A percentile compares a stretch with the other conserved stretches of the same genome.
phyloP scores from a whole-genome alignment of 2,888 invertebrate genomes.

The Atrina japonica region DNA sequence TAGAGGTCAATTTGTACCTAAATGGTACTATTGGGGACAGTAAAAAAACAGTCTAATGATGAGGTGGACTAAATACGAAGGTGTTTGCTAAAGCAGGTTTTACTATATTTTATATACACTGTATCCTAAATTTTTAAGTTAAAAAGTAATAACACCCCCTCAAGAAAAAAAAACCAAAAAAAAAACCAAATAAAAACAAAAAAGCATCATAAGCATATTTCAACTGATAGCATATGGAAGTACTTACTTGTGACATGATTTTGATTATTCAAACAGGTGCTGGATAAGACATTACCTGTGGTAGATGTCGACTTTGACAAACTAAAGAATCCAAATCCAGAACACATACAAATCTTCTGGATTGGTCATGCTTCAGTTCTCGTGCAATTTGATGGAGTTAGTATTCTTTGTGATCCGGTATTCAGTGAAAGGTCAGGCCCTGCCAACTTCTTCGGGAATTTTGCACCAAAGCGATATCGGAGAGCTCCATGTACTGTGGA shows the following conservation, averaged over 20 bases:
- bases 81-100: too few species aligned
- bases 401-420: conserved; percentile 82
- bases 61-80: too few species aligned
- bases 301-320: conserved; percentile 66
- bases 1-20: too few species aligned
- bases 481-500: conserved; percentile 73
- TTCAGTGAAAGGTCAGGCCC: conserved; percentile 80
- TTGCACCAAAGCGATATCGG: conserved; percentile 80
- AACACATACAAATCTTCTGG: conserved; percentile 80
- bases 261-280: conserved; percentile 42
- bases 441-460: conserved; percentile 50
- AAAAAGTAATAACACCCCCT: too few species aligned
- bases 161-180: too few species aligned
- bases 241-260: background rate
- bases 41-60: too few species aligned
- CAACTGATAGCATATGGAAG: background rate
- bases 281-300: conserved; percentile 75
- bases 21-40: too few species aligned
- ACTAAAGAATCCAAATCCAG: conserved; percentile 57
- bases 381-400: conserved; percentile 76
- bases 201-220: background rate
- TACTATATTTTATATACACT: too few species aligned
- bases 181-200: too few species aligned
- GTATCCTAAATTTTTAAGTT: too few species aligned
- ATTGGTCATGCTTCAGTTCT: conserved; percentile 82